Percentiles rank a stretch among this genome's conserved stretches.
These are phyloP conservation scores for Rallus limicola DNA, from an alignment of 2,113 vertebrate genomes.

Conservation along the genomic window DNA sequence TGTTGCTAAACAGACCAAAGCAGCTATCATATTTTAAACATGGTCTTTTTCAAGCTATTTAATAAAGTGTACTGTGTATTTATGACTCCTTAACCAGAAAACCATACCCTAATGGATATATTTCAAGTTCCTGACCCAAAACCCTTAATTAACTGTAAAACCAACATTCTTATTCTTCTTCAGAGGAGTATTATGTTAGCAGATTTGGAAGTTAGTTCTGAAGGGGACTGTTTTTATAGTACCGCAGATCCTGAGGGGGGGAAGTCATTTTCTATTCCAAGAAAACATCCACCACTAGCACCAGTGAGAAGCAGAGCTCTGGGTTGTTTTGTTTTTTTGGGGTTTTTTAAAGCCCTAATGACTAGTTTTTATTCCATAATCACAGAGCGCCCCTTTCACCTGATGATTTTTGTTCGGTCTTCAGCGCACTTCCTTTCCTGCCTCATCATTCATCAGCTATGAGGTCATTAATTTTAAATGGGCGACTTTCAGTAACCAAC, in stretches of 20 bases:
- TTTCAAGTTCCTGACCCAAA: constrained; percentile 62
- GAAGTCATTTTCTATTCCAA: constrained; percentile 64
- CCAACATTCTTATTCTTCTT: constrained; percentile 60
- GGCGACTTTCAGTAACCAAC: neutral
- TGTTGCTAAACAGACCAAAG: constrained; percentile 8
- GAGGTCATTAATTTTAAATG: constrained; percentile 52
- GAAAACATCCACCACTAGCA: constrained; percentile 45
- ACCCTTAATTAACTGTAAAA: constrained; percentile 54
- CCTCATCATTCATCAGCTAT: constrained; percentile 47
- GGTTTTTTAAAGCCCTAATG: constrained; percentile 12
- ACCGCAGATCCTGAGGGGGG: constrained; percentile 45
- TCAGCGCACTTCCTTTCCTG: constrained; percentile 10
- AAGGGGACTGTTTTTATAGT: constrained; percentile 39
- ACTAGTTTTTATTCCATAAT: constrained; percentile 46
- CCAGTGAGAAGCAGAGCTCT: neutral
- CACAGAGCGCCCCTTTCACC: constrained; percentile 5
- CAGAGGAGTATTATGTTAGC: constrained; percentile 61
- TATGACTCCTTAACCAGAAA: constrained; percentile 64
- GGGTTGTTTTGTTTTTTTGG: neutral
- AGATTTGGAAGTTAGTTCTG: constrained; percentile 53
- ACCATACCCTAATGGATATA: constrained; percentile 57
- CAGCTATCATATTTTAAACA: constrained; percentile 21
- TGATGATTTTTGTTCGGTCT: constrained; percentile 36
- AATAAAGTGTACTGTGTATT: constrained; percentile 39
- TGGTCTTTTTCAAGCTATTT: constrained; percentile 29